Evolutionary conservation across 2,797 vertebrate genomes (phyloP).

Genomic region (Betta splendens): DNA sequence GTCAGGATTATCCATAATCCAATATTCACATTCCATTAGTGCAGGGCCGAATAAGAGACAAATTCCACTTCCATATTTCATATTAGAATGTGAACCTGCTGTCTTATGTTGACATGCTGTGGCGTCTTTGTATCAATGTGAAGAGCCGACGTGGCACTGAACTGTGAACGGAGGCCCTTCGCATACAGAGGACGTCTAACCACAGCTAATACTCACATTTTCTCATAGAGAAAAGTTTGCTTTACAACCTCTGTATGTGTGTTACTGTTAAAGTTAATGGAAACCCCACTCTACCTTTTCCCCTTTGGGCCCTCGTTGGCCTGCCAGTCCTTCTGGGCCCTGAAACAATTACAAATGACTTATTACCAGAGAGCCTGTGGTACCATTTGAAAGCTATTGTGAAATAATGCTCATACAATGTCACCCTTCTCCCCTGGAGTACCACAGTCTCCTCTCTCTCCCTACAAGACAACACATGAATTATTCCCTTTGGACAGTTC

Average conservation of each 20-base stretch:
- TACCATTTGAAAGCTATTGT: not conserved
- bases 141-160: not conserved
- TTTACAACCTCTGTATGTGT: not conserved
- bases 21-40: slow-evolving; percentile 85
- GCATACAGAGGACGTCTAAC: no score
- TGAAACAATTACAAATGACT: slow-evolving; percentile 53
- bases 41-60: slow-evolving; percentile 67
- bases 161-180: not conserved
- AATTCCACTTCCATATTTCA: slow-evolving; percentile 65
- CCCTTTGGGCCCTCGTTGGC: slow-evolving; percentile 78
- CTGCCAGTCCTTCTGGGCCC: slow-evolving; percentile 82
- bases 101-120: slow-evolving; percentile 28
- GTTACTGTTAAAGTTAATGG: not conserved
- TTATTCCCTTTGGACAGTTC: not conserved
- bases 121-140: slow-evolving; percentile 26
- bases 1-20: slow-evolving; percentile 79
- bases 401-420: slow-evolving; percentile 72
- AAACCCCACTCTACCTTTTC: slow-evolving; percentile 48
- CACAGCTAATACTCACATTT: no score
- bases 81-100: slow-evolving; percentile 20
- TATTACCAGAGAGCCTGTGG: slow-evolving; percentile 8
- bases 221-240: no score
- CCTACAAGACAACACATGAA: slow-evolving; percentile 75
- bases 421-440: slow-evolving; percentile 87
- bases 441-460: slow-evolving; percentile 88